These are phyloP conservation scores for Eciton burchellii DNA, from an alignment of 1,140 invertebrate genomes.

Conservation along the genomic window DNA sequence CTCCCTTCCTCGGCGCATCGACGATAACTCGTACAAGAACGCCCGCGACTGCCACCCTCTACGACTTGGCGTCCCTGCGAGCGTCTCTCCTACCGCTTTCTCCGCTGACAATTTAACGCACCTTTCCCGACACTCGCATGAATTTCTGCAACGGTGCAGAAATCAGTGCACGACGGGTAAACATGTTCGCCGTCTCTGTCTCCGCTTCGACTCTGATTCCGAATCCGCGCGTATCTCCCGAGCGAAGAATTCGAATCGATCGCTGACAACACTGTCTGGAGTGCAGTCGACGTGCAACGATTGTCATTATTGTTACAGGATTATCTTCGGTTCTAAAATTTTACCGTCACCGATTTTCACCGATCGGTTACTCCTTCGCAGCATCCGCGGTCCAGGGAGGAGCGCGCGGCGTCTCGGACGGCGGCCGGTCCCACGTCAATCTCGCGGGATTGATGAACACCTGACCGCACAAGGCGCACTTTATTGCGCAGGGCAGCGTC, in stretches of 20 bases:
- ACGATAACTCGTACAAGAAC: slow-evolving; percentile 61
- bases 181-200: too few relatives aligned
- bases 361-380: slow-evolving; percentile 36
- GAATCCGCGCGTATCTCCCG: too few relatives aligned
- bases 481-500: slow-evolving; percentile 32
- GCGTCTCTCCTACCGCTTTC: neutral
- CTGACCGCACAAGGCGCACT: slow-evolving; percentile 54
- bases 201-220: too few relatives aligned
- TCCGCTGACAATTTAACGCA: slow-evolving; percentile 46
- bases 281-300: too few relatives aligned
- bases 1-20: slow-evolving; percentile 39
- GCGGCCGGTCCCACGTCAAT: slow-evolving; percentile 40
- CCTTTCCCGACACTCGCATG: slow-evolving; percentile 40
- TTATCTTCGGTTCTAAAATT: too few relatives aligned
- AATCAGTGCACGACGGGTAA: too few relatives aligned
- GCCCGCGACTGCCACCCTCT: slow-evolving; percentile 57
- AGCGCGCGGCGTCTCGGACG: slow-evolving; percentile 29
- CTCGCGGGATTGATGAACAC: slow-evolving; percentile 51
- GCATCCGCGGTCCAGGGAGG: slow-evolving; percentile 26
- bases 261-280: too few relatives aligned
- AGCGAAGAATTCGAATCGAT: too few relatives aligned
- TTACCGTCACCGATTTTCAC: neutral
- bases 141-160: too few relatives aligned
- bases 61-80: slow-evolving; percentile 16
- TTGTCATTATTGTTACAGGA: too few relatives aligned